Evolutionary conservation across 2,113 vertebrate species (phyloP), one percentile per base, ranked within the genome.

Genomic region (Chrysemys picta): DNA sequence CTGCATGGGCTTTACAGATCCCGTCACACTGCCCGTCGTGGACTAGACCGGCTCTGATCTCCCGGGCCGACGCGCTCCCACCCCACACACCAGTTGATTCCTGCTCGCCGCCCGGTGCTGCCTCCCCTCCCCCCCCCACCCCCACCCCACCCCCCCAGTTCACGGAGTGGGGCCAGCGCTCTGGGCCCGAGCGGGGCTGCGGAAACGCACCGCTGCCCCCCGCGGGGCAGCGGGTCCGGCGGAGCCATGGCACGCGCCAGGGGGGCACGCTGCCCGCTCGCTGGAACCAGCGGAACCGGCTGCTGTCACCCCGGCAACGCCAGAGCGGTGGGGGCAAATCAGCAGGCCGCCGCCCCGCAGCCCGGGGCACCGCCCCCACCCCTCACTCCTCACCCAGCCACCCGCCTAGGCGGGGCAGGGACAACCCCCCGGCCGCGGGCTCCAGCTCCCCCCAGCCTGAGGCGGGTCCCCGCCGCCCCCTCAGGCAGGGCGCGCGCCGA

Each of bases 401-500:
- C 88, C 87, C 97, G 93, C 97, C 97, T 91, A 94, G 96, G 95
- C 96, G 94, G 88, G 95, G 89, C 94, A 86, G 82, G 53, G n/a
- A 29, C 27, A 45, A 83, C 92, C 88, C 92, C 54, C 89, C 49
- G 89, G 90, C 93, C 24, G 53, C n/a, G 75, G 62, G 84, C 91
- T 72, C 56, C 24, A 25, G 54, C 54, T 25, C 54, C 92, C 92
- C 78, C 31, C 2, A 24, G 79, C 38, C 82, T 38, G 59, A 57
- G 12, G 80, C 49, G 53, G 86, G 52, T 6, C 53, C 80, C 88
- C 81, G 42, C 27, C 8, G 22, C 45, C 14, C 89, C 94, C 86
- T 91, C 85, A 86, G 62, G 11, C n/a, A 9, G 59, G 21, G 22
- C 38, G 82, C 49, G 42, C 59, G 27, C 56, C 31, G 12, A 83